These are phyloP conservation scores for Anarsia innoxiella DNA, from an alignment of 2,888 invertebrate species.

Conservation along the genomic window DNA sequence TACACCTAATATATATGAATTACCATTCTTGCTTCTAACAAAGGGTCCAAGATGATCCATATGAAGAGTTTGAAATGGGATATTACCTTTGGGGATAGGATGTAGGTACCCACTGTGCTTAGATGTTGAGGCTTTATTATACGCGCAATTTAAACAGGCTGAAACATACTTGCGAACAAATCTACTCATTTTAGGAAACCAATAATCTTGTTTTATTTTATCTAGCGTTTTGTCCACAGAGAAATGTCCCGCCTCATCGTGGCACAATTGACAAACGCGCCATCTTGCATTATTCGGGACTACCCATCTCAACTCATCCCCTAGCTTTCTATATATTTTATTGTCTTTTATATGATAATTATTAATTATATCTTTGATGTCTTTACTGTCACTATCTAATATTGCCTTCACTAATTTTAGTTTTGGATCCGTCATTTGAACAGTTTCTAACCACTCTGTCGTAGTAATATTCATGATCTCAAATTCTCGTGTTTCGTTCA, in stretches of 20 bases:
- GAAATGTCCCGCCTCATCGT: slow-evolving; percentile 1
- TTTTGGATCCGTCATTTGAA: slow-evolving; percentile 8
- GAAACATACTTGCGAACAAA: slow-evolving; percentile 4
- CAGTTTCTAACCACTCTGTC: slow-evolving; percentile 6
- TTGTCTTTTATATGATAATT: slow-evolving; percentile 6
- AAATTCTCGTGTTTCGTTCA: neutral
- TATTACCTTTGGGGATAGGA: slow-evolving; percentile 5
- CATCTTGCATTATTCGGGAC: slow-evolving; percentile 1
- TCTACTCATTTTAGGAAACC: slow-evolving; percentile 13
- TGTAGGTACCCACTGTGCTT: slow-evolving; percentile 6
- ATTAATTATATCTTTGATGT: neutral
- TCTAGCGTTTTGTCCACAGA: neutral
- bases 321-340: neutral
- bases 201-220: neutral
- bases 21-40: slow-evolving; percentile 11
- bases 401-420: slow-evolving; percentile 4
- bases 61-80: slow-evolving; percentile 8
- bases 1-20: slow-evolving; percentile 15
- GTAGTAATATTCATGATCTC: neutral
- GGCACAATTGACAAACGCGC: neutral
- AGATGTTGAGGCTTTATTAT: neutral
- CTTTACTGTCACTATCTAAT: neutral
- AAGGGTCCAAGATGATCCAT: slow-evolving; percentile 18
- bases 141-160: slow-evolving; percentile 1
- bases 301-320: neutral